These are phyloP conservation scores for Dryomyza anilis DNA, from an alignment of 2,888 invertebrate genomes.

Conservation along the genomic window DNA sequence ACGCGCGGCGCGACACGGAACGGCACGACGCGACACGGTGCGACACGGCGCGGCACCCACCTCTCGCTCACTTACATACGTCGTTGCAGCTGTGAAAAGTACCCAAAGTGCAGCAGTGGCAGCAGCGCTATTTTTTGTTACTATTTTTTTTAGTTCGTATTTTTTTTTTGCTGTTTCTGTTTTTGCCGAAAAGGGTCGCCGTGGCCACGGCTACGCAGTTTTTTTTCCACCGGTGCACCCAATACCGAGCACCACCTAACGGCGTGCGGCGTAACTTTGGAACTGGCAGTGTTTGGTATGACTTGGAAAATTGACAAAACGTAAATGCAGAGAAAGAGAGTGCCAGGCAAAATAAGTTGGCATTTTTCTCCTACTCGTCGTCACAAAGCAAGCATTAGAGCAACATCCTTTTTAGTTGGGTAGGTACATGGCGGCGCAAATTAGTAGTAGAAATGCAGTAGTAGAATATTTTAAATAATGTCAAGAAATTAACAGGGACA, in stretches of 20 bases:
- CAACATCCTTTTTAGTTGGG: background rate
- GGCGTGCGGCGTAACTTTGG: conserved; percentile 56
- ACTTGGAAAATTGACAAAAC: conserved; percentile 17
- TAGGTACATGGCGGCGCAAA: background rate
- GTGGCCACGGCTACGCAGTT: conserved; percentile 9
- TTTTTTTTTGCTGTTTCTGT: background rate
- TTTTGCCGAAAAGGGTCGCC: conserved; percentile 21
- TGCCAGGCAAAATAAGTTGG: too few relatives aligned
- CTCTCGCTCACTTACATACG: conserved; percentile 8
- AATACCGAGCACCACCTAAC: conserved; percentile 52
- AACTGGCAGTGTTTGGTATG: conserved; percentile 43
- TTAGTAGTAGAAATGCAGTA: too few relatives aligned
- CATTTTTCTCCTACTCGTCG: background rate
- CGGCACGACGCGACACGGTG: too few relatives aligned
- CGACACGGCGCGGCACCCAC: too few relatives aligned
- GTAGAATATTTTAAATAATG: too few relatives aligned
- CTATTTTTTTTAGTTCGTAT: background rate
- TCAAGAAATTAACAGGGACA: too few relatives aligned
- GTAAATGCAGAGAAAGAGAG: conserved; percentile 1
- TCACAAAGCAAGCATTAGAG: background rate
- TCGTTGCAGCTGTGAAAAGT: background rate
- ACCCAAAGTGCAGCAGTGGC: too few relatives aligned
- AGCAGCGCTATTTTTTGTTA: background rate
- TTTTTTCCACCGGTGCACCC: conserved; percentile 26
- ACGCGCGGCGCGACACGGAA: too few relatives aligned